Base-by-base conservation (phyloP, 2,888 invertebrate genomes). In the Drosophila barbarae region DNA sequence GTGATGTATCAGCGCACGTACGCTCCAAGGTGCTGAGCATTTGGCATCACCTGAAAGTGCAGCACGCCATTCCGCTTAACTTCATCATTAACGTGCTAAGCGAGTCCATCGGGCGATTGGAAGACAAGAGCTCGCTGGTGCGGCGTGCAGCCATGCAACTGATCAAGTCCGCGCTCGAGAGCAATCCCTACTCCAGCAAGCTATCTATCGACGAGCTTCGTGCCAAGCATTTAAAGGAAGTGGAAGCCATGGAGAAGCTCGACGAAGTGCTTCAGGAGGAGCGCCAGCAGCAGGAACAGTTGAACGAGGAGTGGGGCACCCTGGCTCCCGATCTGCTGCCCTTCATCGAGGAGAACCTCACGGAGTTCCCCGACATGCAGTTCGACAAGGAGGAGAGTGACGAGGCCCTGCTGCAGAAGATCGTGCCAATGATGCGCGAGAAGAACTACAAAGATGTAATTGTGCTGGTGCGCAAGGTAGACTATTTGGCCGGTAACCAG, bases 121-220 rank as follows among this genome's bases (percentile, higher is more conserved):
- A 92, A 56, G 98, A 98, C 88, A 95, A 94, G 87, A 94, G 95
- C 2, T 94, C 95, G 7, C 91, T 92, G 57, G 98, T 98, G 0
- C 91, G 98, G 32, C 98, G 96, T 89, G 93, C 93, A 69, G 95
- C 98, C 4, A 92, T 90, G 15, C 80, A 87, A 50, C 51, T 89
- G 21, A 87, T 91, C 3, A 90, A 92, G 90, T 91, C 93, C 15
- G 94, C 98, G 87, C 90, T 98, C 39, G 93, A 95, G 87, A 92
- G 93, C 73, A 98, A 98, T 90, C 95, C 96, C 5, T 98, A 94
- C 89, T 93, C 95, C n/a, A 93, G 94, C 0, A 93, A 93, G 90
- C 65, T 89, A 0, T 86, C 88, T 1, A 64, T 88, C 6, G 91
- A 91, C 54, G 93, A 93, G 74, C 88, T 95, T 21, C 91, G 93